Base-by-base conservation (phyloP, 1,140 invertebrate genomes). In the Achroia grisella region DNA sequence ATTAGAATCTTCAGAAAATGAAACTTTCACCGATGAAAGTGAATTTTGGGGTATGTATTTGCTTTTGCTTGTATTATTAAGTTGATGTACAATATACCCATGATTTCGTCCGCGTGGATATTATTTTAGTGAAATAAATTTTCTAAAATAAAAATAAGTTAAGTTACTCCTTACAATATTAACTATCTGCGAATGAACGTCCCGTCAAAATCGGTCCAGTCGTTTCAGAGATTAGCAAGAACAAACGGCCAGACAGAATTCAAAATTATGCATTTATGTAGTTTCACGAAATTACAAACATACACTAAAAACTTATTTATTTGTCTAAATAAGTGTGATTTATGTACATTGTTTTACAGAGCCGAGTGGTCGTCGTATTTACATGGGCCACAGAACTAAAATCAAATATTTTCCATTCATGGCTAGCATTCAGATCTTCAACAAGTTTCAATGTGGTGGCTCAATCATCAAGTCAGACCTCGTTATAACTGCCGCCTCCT, bases 371-470 rank as follows among this genome's bases (percentile, higher is more conserved):
- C 74, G 79, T 1, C 70, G 79, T 0, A 68, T 83, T 31, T 83
- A 50, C 43, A 57, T 44, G 44, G 79, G 76, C 0, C 33, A 58
- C 13, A 59, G 50, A 28, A 70, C 61, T 5, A 71, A 67, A 10
- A 74, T 80, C 41, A 75, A 71, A 48, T 41, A 72, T 15, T 83
- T 59, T 39, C 76, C 79, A 0, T 83, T 83, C 41, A 67, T 80
- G 65, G 79, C 73, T 0, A 75, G 68, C 12, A 57, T 83, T 8
- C 71, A 74, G 10, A 55, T 80, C 0, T 77, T 83, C 44, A 65
- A 72, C 39, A 61, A 49, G 36, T 83, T 83, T 33, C 60, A 71
- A 14, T 80, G 76, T n/a, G 68, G 56, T 3, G 79, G 79, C 8
- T 79, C 71, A 17, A 80, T 74, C 11, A 67, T 77, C 6, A 62